Evolutionary conservation across 2,888 invertebrate species (phyloP), one percentile per base, ranked within the genome.

Genomic region (Fissipunctia ypsillon): DNA sequence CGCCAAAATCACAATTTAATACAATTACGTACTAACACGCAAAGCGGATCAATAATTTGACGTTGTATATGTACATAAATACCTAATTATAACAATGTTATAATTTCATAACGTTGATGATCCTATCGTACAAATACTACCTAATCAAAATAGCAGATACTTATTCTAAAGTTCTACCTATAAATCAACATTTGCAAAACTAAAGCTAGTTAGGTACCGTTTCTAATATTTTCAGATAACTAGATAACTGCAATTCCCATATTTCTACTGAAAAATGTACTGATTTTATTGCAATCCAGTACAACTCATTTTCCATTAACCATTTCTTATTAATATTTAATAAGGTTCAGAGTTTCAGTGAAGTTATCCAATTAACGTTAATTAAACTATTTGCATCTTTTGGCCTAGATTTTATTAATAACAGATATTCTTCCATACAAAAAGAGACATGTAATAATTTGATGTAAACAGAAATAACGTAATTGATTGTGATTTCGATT

Each of bases 281-380:
- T n/a, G 19, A 28, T 72, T 59, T 50, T 65, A 57, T 52, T 65
- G 10, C 64, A 65, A 60, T 52, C 25, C 43, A 64, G 43, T 59
- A 10, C 4, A 76, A 71, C 69, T 56, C 1, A 76, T 81, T 76
- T 71, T 65, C 41, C 61, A 76, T 68, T 68, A 74, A 50, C 28
- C 2, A 52, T 45, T 61, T 61, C 45, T 22, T 45, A 66, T 80
- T 69, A 67, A 64, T 69, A 31, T 48, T 63, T 59, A 59, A 72
- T 54, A 54, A 54, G 28, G 28, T 22, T 68, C 41, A 19, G 41
- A 57, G 22, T 35, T 48, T 31, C 38, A 12, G 41, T 63, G 2
- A 35, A 48, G 3, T 43, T 41, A n/a, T 45, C 35, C n/a, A 66
- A 43, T 80, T 2, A 54, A 38, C 60, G n/a, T 52, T 54, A 28